phyloP scores from a whole-genome alignment of 2,888 invertebrate genomes.

The Cryptophagus acutangulus region DNA sequence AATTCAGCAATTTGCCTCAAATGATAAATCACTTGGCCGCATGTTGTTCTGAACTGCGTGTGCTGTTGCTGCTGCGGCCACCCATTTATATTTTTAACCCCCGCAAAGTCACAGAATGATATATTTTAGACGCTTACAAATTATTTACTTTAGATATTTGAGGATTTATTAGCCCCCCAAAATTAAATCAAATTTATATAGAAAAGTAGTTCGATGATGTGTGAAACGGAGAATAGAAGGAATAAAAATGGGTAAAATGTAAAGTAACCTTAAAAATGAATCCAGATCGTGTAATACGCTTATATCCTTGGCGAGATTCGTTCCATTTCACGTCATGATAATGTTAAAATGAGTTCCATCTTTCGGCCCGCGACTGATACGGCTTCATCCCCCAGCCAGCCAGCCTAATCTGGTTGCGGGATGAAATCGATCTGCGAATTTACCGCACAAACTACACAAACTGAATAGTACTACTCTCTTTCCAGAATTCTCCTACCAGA shows the following conservation, averaged over 20 bases:
- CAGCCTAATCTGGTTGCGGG: slow-evolving; percentile 25
- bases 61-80: slow-evolving; percentile 34
- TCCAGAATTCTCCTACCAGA: slow-evolving; percentile 18
- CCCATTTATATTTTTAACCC: slow-evolving; percentile 41
- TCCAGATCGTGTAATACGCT: slow-evolving; percentile 23
- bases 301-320: slow-evolving; percentile 23
- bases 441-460: slow-evolving; percentile 25
- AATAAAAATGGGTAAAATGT: slow-evolving; percentile 9
- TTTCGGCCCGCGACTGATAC: slow-evolving; percentile 25
- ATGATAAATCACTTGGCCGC: slow-evolving; percentile 48
- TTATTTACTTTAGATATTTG: slow-evolving; percentile 21
- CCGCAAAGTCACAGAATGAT: slow-evolving; percentile 37
- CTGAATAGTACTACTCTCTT: slow-evolving; percentile 18
- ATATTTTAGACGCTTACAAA: slow-evolving; percentile 33
- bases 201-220: neutral
- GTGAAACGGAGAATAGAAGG: neutral
- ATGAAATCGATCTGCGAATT: slow-evolving; percentile 28
- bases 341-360: slow-evolving; percentile 29
- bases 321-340: slow-evolving; percentile 26
- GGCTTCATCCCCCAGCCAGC: slow-evolving; percentile 21
- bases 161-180: slow-evolving; percentile 7
- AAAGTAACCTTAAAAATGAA: slow-evolving; percentile 14
- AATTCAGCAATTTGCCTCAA: slow-evolving; percentile 48
- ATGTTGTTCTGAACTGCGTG: slow-evolving; percentile 41
- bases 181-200: too few species aligned